A percentile compares a stretch with the other conserved stretches of the same genome.
phyloP scores from a whole-genome alignment of 2,888 invertebrate species.

The Thelaira solivaga region DNA sequence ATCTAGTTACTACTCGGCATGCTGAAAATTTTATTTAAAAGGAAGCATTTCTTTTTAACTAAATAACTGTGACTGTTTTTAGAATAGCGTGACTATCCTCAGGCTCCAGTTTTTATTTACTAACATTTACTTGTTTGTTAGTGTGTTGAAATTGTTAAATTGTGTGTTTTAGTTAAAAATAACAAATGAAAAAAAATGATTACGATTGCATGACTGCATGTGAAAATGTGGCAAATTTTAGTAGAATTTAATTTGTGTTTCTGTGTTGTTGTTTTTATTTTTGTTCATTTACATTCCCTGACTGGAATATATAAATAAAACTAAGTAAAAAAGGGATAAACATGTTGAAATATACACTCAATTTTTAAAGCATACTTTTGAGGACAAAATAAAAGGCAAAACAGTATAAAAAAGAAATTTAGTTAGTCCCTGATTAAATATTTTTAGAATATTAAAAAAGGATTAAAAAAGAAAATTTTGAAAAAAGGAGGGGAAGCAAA shows the following conservation, averaged over 20 bases:
- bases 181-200: neutral
- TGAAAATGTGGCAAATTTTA: conserved; percentile 37
- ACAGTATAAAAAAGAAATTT: too few relatives aligned
- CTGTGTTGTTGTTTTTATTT: neutral
- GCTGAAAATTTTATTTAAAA: too few relatives aligned
- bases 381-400: neutral
- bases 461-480: neutral
- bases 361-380: conserved; percentile 9
- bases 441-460: too few relatives aligned
- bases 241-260: conserved; percentile 13
- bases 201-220: conserved; percentile 38
- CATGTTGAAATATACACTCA: neutral
- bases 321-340: neutral
- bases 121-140: neutral
- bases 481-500: too few relatives aligned
- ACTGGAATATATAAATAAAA: neutral
- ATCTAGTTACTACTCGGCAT: too few relatives aligned
- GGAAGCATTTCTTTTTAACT: too few relatives aligned
- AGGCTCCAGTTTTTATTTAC: conserved; percentile 1
- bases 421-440: too few relatives aligned
- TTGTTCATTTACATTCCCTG: neutral
- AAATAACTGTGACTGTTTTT: too few relatives aligned
- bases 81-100: conserved; percentile 48
- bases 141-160: conserved; percentile 15
- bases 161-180: neutral